These are phyloP conservation scores for Ostrea denselamellosa DNA, from an alignment of 1,140 invertebrate genomes.

Conservation along the genomic window DNA sequence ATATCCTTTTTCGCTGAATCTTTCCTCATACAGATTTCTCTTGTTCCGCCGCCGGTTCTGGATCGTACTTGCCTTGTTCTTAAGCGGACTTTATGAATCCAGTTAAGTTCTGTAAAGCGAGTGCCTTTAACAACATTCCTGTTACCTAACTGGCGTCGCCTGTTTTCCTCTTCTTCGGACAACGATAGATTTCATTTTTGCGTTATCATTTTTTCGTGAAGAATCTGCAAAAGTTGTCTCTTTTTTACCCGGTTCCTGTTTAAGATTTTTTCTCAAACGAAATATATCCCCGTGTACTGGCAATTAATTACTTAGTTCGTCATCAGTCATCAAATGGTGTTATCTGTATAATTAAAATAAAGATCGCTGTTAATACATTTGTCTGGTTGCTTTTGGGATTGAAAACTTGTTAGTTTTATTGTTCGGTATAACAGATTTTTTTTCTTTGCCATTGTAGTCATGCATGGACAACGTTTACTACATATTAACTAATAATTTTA, in stretches of 20 bases:
- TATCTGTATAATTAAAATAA: background rate
- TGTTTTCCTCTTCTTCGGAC: background rate
- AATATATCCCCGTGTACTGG: slow-evolving; percentile 19
- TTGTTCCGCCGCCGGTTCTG: slow-evolving; percentile 39
- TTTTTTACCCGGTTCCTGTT: background rate
- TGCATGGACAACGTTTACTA: too few relatives aligned
- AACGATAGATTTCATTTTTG: background rate
- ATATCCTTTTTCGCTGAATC: slow-evolving; percentile 19
- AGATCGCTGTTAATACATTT: too few relatives aligned
- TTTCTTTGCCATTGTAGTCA: too few relatives aligned
- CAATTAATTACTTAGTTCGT: background rate
- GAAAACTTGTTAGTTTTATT: too few relatives aligned
- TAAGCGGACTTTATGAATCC: slow-evolving; percentile 23
- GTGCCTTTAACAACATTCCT: slow-evolving; percentile 12
- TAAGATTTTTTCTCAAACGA: background rate
- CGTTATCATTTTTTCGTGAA: slow-evolving; percentile 3
- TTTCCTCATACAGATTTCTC: background rate
- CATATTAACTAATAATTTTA: too few relatives aligned
- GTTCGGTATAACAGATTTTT: too few relatives aligned
- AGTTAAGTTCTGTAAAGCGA: slow-evolving; percentile 2
- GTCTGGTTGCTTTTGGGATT: too few relatives aligned
- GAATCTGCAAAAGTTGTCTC: background rate
- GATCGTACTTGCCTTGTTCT: background rate
- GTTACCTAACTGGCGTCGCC: slow-evolving; percentile 29
- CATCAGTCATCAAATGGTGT: background rate